Conservation (phyloP, 2,797 vertebrate genomes). For the Uromys caudimaculatus region DNA sequence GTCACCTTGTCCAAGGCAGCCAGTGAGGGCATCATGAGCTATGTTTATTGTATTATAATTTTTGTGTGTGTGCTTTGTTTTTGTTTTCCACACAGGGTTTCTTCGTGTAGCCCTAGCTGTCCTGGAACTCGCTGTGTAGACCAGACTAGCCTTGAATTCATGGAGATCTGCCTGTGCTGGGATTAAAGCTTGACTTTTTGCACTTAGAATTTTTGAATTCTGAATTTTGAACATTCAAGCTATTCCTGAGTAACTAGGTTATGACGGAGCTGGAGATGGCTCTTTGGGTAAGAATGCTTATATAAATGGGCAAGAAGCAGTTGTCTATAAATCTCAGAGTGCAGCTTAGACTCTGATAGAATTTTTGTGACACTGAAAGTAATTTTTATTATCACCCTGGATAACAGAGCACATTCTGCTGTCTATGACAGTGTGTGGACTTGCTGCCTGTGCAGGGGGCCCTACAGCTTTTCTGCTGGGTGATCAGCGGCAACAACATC, state of each 20-base stretch:
- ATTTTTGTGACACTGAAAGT: conserved; percentile 68
- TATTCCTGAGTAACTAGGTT: conserved; percentile 63
- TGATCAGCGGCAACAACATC: conserved; percentile 46
- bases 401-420: conserved; percentile 72
- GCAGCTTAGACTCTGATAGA: conserved; percentile 37
- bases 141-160: background rate
- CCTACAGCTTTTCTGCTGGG: conserved; percentile 40
- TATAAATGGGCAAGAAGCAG: conserved; percentile 30
- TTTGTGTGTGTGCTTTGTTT: background rate
- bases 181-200: background rate
- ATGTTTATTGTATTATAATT: conserved; percentile 58
- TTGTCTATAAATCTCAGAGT: conserved; percentile 72
- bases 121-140: background rate
- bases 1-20: conserved; percentile 18
- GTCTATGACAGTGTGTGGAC: conserved; percentile 26
- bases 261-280: background rate
- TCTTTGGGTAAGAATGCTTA: background rate
- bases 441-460: conserved; percentile 46
- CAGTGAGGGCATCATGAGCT: background rate
- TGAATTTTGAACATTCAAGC: background rate
- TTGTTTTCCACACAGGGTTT: background rate
- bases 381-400: conserved; percentile 76
- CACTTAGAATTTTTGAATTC: background rate
- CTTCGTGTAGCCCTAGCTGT: background rate
- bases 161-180: background rate